Base-by-base conservation (phyloP, 2,888 invertebrate genomes). In the Mythimna loreyi region DNA sequence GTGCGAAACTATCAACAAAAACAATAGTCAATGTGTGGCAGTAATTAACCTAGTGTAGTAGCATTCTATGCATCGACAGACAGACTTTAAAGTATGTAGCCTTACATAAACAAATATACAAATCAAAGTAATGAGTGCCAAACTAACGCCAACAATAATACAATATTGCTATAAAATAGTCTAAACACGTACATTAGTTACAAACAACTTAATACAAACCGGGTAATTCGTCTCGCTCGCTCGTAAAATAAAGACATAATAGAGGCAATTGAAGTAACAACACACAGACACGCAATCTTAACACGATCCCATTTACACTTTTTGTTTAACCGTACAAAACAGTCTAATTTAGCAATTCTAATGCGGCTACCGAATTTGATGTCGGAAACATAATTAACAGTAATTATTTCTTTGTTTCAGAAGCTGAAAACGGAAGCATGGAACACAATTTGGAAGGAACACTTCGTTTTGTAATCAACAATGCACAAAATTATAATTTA, bases 321-420 rank as follows among this genome's bases (percentile, higher is more conserved):
- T 89, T 87, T 85, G 81, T 84, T 84, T 81, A 78, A 83, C 80
- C 82, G 75, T 71, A 83, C 80, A 85, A 86, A 85, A 84, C 82
- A 83, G 75, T 81, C 80, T 86, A 86, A 89, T 87, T 87, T 82
- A 85, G 79, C 81, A 82, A 90, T 87, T 87, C 83, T 57, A 36
- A 80, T 83, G 86, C 79, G 64, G 88, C 89, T 88, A 87, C 91
- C 86, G 89, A 89, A 90, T 87, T 86, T 78, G 67, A 67, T 78
- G 74, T 23, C 63, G 72, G 80, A 83, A 85, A 79, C 72, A 72
- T 85, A 86, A 88, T 86, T 89, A 87, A 90, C 72, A 67, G 63
- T 81, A 82, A 87, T 84, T 78, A 85, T 88, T 57, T 89, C 86
- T 90, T 93, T 94, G 92, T 95, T 95, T 73, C 94, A 95, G 95